A percentile compares a stretch with the other conserved stretches of the same genome.
Evolutionary conservation across 2,888 invertebrate genomes (phyloP).

Genomic region (Cheilosia grossa): DNA sequence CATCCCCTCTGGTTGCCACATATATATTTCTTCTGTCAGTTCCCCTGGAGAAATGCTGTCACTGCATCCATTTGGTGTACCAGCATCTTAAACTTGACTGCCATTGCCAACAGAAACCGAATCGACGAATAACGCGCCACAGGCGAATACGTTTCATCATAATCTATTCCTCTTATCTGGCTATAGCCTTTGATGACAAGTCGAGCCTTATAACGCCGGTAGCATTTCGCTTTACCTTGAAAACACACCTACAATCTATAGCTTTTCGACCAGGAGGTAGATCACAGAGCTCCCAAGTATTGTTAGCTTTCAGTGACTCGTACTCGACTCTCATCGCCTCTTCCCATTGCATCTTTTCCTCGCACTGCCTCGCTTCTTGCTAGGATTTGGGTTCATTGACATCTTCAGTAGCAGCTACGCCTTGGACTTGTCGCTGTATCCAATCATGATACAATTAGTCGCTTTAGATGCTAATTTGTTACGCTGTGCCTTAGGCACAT

Average conservation of each 20-base stretch:
- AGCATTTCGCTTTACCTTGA: constrained; percentile 4
- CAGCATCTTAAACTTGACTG: constrained; percentile 21
- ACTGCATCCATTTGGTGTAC: constrained; percentile 39
- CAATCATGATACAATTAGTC: constrained; percentile 3
- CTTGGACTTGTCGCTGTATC: constrained; percentile 2
- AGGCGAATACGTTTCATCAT: constrained; percentile 40
- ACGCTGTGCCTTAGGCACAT: constrained; percentile 8
- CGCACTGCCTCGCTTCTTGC: neutral
- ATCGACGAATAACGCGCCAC: constrained; percentile 33
- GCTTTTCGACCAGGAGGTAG: constrained; percentile 1
- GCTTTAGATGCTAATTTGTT: constrained; percentile 19
- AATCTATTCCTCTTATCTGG: constrained; percentile 20
- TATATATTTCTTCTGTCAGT: constrained; percentile 18
- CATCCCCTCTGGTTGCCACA: constrained; percentile 21
- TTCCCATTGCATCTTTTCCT: neutral
- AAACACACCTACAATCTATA: constrained; percentile 13
- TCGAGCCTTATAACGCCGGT: constrained; percentile 11
- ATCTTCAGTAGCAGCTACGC: neutral
- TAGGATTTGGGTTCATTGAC: too few species aligned
- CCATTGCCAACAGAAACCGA: constrained; percentile 35
- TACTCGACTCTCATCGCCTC: constrained; percentile 5
- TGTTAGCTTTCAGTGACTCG: neutral
- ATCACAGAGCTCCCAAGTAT: constrained; percentile 2
- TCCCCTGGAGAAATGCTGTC: constrained; percentile 36
- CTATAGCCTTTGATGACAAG: constrained; percentile 34